Base-by-base conservation (phyloP, 1,140 invertebrate species). In the Cydia pomonella region DNA sequence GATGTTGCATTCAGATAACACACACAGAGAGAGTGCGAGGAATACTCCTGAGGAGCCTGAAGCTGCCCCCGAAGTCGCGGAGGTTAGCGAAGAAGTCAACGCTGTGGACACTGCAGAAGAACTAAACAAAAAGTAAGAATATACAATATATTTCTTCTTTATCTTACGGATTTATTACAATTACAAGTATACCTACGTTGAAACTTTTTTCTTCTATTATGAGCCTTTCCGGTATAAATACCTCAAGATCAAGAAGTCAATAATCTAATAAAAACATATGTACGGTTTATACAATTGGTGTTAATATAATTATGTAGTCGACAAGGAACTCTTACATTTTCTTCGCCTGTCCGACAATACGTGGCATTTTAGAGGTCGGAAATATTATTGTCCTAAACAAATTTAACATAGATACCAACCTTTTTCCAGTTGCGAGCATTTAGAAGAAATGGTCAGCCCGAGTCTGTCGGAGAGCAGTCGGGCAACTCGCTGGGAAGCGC, bases 401-500 rank as follows among this genome's bases (percentile, higher is more conserved):
- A 38, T 38, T 9, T 44, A 23, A 64, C 75, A 33, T 71, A 33
- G 44, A 66, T 76, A 16, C 0, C 7, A 47, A 47, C 1, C 0
- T 73, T 76, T 63, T 77, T 73, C 16, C 76, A 84, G 84, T 27
- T 76, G 82, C 7, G 79, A 79, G 2, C 41, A 72, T 16, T n/a
- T 23, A 21, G 81, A 83, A 74, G 84, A 87, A 80, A 63, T 82
- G 1, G 69, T 72, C n/a, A 91, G 91, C 77, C 91, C 91, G 6
- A 86, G 82, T 25, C 88, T 90, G 64, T 92, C 90, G 1, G 84
- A 87, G 66, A 87, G 89, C 73, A 90, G 91, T 75, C 86, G 88
- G 9, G 89, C 92, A 9, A 94, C 93, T 0, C 85, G 92, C 3
- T 94, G 93, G 93, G 93, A 94, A 75, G 93, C 91, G 18, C 86